Evolutionary conservation across 1,140 invertebrate genomes (phyloP).

Genomic region (Calephelis virginiensis): DNA sequence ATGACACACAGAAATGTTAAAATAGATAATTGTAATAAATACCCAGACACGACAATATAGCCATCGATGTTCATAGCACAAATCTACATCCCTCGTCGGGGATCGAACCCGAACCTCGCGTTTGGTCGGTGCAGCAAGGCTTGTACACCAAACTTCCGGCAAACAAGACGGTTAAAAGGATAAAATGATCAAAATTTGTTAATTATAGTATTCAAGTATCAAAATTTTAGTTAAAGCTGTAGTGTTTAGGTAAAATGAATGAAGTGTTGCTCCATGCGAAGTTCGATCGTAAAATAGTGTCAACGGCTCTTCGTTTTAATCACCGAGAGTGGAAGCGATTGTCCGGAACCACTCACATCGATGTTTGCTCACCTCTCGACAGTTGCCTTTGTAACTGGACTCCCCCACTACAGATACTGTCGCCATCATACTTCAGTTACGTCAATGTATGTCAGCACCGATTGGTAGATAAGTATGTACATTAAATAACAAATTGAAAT

Average conservation of each 20-base stretch:
- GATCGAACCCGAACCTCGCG: no score
- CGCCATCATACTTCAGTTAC: slow-evolving; percentile 60
- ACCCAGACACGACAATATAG: no score
- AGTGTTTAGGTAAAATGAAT: slow-evolving; percentile 28
- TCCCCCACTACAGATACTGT: slow-evolving; percentile 54
- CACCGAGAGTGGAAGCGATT: slow-evolving; percentile 71
- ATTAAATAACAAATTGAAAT: slow-evolving; percentile 16
- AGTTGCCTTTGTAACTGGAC: slow-evolving; percentile 70
- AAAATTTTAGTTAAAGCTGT: not conserved
- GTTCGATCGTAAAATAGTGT: slow-evolving; percentile 68
- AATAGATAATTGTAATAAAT: no score
- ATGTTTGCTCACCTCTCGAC: slow-evolving; percentile 72
- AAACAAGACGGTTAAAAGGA: no score
- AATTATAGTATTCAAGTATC: not conserved
- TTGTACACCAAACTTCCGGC: no score
- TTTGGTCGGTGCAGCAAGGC: no score
- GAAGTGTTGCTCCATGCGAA: slow-evolving; percentile 62
- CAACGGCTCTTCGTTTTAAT: slow-evolving; percentile 74
- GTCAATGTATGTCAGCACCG: slow-evolving; percentile 45
- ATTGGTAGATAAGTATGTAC: slow-evolving; percentile 25
- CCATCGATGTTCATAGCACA: no score
- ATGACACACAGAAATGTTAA: no score
- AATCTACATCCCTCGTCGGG: no score
- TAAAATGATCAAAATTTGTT: no score
- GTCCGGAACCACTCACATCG: slow-evolving; percentile 62